A percentile compares a stretch with the other conserved stretches of the same genome.
phyloP scores from a whole-genome alignment of 2,113 vertebrate species.

The Muntiacus reevesi region DNA sequence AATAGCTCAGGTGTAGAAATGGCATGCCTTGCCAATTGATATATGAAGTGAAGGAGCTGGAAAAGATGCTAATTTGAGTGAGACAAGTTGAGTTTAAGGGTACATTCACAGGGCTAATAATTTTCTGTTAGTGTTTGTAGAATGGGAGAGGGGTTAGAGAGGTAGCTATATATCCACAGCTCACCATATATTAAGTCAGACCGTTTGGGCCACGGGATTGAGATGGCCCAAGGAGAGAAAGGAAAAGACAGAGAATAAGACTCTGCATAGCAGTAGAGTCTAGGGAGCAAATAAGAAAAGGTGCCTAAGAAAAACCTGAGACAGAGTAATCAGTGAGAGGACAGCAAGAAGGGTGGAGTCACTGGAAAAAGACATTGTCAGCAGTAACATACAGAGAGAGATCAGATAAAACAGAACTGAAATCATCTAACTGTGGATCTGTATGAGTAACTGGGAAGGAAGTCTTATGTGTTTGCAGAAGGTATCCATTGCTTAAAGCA shows the following conservation, averaged over 20 bases:
- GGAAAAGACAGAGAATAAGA: background rate
- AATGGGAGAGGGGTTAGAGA: background rate
- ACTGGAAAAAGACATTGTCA: background rate
- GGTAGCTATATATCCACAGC: background rate
- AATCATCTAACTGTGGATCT: background rate
- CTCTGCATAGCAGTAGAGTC: background rate
- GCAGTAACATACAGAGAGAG: background rate
- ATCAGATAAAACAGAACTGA: background rate
- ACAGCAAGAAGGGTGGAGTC: background rate
- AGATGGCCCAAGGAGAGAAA: background rate
- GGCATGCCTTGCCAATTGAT: background rate
- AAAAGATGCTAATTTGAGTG: background rate
- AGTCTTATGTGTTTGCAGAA: background rate
- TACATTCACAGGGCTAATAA: background rate
- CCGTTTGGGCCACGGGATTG: background rate
- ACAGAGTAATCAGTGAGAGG: background rate
- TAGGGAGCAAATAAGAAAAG: background rate
- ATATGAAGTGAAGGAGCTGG: background rate
- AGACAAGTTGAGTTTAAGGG: background rate
- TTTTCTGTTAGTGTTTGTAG: background rate
- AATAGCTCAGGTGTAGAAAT: background rate
- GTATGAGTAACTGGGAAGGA: background rate
- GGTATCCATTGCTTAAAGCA: background rate
- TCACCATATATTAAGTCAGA: background rate
- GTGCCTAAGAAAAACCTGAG: background rate